These are phyloP conservation scores for Pygmarrhopalites habei DNA, from an alignment of 1,140 invertebrate genomes.

Conservation along the genomic window DNA sequence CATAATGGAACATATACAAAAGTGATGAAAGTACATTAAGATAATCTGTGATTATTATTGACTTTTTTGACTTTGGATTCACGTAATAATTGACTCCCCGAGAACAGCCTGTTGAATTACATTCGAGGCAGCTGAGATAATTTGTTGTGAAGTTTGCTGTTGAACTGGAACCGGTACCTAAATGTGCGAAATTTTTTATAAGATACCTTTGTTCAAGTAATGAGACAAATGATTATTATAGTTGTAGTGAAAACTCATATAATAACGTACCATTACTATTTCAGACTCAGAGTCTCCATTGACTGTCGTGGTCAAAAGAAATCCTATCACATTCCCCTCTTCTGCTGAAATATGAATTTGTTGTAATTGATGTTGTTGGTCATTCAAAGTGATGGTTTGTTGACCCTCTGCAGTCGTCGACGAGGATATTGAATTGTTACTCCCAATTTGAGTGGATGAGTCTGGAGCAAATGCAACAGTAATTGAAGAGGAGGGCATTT, in stretches of 20 bases:
- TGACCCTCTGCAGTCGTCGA: not conserved
- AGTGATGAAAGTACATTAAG: constrained; percentile 1
- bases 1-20: not conserved
- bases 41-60: too few species aligned
- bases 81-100: not conserved
- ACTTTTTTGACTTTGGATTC: constrained; percentile 7
- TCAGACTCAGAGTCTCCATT: constrained; percentile 15
- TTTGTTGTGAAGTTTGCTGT: not conserved
- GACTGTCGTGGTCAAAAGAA: constrained; percentile 27
- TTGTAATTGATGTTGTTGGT: constrained; percentile 6
- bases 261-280: too few species aligned
- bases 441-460: not conserved
- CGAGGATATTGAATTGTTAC: not conserved
- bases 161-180: not conserved
- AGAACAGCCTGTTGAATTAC: constrained; percentile 7
- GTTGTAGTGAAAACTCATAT: not conserved
- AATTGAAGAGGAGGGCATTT: not conserved
- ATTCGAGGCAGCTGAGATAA: not conserved
- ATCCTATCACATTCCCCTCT: constrained; percentile 27
- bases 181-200: not conserved
- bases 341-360: not conserved
- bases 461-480: not conserved
- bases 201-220: not conserved
- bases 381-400: constrained; percentile 7
- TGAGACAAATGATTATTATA: not conserved